Base-by-base conservation (phyloP, 1,140 invertebrate species). In the Bombus picipes region DNA sequence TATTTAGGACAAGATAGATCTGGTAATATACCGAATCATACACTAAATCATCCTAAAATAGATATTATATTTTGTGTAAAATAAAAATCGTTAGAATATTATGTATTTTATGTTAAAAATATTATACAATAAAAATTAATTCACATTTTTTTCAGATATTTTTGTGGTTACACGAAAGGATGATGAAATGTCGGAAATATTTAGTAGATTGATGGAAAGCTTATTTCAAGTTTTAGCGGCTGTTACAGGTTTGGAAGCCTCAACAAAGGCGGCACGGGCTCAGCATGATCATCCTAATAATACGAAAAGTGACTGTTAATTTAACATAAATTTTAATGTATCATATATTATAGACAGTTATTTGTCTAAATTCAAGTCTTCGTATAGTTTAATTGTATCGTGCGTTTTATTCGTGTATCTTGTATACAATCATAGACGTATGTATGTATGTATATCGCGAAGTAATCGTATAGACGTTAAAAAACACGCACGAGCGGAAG, bases 1-100 rank as follows among this genome's bases (percentile, higher is more conserved):
- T 96, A 97, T 88, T 92, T 97, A 81, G 96, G 97, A 62, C 96
- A 97, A 89, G 97, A 97, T 88, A 96, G 96, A 94, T 95, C 96
- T 88, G 97, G 97, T 97, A 94, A 94, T 87, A 57, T 32, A 43
- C 13, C 13, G 13, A 34, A 74, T 37, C 25, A 34, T 43, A 10
- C 32, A 37, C 1, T n/a, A 62, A 39, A 76, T 5, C 9, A 39
- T 59, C 2, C 18, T 39, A 39, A 62, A 39, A 53, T 39, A 25
- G 9, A 39, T 59, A 39, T 18, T 53, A 22, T 22, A 53, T 53
- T 53, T 53, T 53, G 5, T 22, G 18, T 53, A 22, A 53, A 53
- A 53, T 53, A 53, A 22, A 53, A 53, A 53, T 53, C 22, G 18
- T 53, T 53, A 22, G 1, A 53, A 8, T 53, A 53, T 53, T 53